These are phyloP conservation scores for Bostrychus sinensis DNA, from an alignment of 2,113 vertebrate genomes.

Conservation along the genomic window DNA sequence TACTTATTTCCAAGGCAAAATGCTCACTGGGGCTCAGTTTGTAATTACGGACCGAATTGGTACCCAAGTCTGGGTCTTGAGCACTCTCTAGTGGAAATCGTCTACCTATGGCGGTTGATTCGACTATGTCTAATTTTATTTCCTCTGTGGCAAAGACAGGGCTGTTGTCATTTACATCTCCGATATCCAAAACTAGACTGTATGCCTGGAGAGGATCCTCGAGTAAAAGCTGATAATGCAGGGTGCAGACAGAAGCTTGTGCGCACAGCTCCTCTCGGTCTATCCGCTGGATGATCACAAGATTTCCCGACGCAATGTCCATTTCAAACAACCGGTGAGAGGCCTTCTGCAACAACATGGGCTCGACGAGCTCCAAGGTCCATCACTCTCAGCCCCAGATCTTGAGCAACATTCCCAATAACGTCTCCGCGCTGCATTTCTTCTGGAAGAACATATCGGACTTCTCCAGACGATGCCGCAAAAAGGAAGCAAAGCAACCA, in stretches of 20 bases:
- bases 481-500: slow-evolving; percentile 40
- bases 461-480: slow-evolving; percentile 54
- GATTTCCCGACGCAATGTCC: slow-evolving; percentile 66
- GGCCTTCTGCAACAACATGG: slow-evolving; percentile 71
- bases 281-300: slow-evolving; percentile 76
- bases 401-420: slow-evolving; percentile 72
- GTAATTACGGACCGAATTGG: slow-evolving; percentile 80
- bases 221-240: slow-evolving; percentile 75
- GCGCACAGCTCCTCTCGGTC: slow-evolving; percentile 78
- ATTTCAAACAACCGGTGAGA: slow-evolving; percentile 71
- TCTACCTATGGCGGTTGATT: slow-evolving; percentile 75
- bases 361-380: slow-evolving; percentile 68
- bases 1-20: slow-evolving; percentile 81
- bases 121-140: slow-evolving; percentile 78
- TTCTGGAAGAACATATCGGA: slow-evolving; percentile 74
- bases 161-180: slow-evolving; percentile 79
- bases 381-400: slow-evolving; percentile 63
- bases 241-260: slow-evolving; percentile 55
- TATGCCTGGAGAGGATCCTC: slow-evolving; percentile 73
- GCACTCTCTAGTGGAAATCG: slow-evolving; percentile 81
- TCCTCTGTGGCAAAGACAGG: slow-evolving; percentile 66
- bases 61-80: slow-evolving; percentile 81
- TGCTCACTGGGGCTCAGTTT: slow-evolving; percentile 77
- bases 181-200: slow-evolving; percentile 73
- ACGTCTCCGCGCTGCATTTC: slow-evolving; percentile 71